phyloP scores from a whole-genome alignment of 2,888 invertebrate genomes.

The Hydroisotoma schaefferi region DNA sequence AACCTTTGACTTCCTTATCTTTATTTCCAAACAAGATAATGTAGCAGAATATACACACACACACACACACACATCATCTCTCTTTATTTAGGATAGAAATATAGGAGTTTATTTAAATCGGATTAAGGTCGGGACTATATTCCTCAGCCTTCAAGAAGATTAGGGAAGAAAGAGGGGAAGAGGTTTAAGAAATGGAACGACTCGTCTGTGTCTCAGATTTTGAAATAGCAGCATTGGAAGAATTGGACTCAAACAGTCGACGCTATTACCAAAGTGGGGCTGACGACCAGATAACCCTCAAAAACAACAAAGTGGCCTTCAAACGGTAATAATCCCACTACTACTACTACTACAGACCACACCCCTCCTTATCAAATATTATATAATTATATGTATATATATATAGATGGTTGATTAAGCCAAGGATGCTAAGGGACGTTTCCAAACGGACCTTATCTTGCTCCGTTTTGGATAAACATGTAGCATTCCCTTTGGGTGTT shows the following conservation, averaged over 20 bases:
- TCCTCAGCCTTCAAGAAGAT: too few species aligned
- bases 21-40: too few species aligned
- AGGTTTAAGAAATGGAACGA: too few species aligned
- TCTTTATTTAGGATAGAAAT: too few species aligned
- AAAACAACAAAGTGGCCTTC: conserved; percentile 71
- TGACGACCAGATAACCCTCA: conserved; percentile 70
- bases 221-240: conserved; percentile 64
- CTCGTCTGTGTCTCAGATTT: conserved; percentile 71
- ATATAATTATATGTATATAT: neutral
- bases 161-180: too few species aligned
- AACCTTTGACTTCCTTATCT: too few species aligned
- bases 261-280: conserved; percentile 89
- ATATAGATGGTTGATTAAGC: conserved; percentile 69
- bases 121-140: too few species aligned
- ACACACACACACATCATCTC: too few species aligned
- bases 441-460: conserved; percentile 62
- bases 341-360: neutral
- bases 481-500: conserved; percentile 70
- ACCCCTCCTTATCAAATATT: neutral
- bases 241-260: conserved; percentile 65
- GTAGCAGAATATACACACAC: too few species aligned
- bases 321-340: conserved; percentile 58
- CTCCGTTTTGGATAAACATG: conserved; percentile 62
- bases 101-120: too few species aligned
- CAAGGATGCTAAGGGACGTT: conserved; percentile 72